Evolutionary conservation across 2,113 vertebrate genomes (phyloP).

Genomic region (Centropristis striata): DNA sequence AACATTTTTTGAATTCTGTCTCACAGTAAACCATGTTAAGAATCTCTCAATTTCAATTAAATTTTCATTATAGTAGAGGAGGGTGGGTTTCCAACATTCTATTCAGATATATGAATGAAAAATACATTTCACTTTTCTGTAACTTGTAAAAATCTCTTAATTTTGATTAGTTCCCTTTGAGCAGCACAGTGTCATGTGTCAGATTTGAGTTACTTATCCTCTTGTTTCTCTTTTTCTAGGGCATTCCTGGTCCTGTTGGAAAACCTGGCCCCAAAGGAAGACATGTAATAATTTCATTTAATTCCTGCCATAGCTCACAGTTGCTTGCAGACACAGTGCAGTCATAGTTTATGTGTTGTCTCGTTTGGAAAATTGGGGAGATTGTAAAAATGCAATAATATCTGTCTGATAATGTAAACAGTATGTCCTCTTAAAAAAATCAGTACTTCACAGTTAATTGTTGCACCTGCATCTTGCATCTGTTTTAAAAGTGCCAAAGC

Average conservation of each 20-base stretch:
- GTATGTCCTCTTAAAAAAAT: not conserved
- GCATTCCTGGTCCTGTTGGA: conserved; percentile 89
- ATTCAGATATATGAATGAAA: not conserved
- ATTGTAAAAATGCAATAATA: conserved; percentile 19
- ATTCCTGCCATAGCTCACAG: conserved; percentile 1
- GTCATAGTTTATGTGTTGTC: not conserved
- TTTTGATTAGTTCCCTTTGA: not conserved
- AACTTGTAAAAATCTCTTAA: not conserved
- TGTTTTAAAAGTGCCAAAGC: conserved; percentile 30
- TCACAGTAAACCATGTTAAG: not conserved
- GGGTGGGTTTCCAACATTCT: not conserved
- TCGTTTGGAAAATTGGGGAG: not conserved
- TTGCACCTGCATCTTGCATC: conserved; percentile 1
- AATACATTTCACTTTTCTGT: too few relatives aligned
- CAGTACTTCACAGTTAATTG: not conserved
- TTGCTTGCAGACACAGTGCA: not conserved
- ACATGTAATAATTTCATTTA: conserved; percentile 84
- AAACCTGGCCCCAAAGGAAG: conserved; percentile 93
- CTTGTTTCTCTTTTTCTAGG: conserved; percentile 85
- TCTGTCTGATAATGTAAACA: not conserved
- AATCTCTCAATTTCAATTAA: not conserved
- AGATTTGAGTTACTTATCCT: not conserved
- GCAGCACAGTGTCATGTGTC: not conserved
- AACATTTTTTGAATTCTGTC: not conserved
- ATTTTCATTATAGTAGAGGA: not conserved